These are phyloP conservation scores for Metacarcinus magister DNA, from an alignment of 2,888 invertebrate genomes.

Conservation along the genomic window DNA sequence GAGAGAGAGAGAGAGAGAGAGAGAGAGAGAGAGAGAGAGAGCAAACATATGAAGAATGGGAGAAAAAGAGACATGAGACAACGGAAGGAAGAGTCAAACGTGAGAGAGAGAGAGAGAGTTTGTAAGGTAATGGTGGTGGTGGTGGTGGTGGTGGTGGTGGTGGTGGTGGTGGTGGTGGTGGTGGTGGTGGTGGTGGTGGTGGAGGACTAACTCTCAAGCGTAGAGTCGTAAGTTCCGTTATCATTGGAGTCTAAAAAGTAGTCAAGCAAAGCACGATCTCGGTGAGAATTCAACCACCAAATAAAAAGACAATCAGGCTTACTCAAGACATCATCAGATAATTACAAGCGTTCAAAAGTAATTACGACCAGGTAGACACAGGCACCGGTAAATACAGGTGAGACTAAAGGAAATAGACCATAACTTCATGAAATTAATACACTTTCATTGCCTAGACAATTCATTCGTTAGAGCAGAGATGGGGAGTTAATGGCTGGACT, in stretches of 20 bases:
- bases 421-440: constrained; percentile 11
- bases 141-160: neutral
- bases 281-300: neutral
- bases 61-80: neutral
- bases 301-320: neutral
- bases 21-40: constrained; percentile 32
- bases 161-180: neutral
- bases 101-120: neutral
- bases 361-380: constrained; percentile 27
- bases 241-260: neutral
- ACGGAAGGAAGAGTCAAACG: neutral
- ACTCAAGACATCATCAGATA: constrained; percentile 41
- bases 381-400: neutral
- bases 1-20: neutral
- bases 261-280: neutral
- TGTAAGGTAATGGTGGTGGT: neutral
- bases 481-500: constrained; percentile 7
- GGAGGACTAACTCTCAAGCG: neutral
- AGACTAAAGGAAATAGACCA: constrained; percentile 29
- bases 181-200: neutral
- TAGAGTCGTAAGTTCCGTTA: neutral
- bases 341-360: constrained; percentile 3
- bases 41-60: too few relatives aligned
- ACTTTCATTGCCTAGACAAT: neutral
- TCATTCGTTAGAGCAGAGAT: neutral